Percentiles rank a stretch among this genome's conserved stretches.
These are phyloP conservation scores for Idaea biselata DNA, from an alignment of 2,888 invertebrate genomes.

Conservation along the genomic window DNA sequence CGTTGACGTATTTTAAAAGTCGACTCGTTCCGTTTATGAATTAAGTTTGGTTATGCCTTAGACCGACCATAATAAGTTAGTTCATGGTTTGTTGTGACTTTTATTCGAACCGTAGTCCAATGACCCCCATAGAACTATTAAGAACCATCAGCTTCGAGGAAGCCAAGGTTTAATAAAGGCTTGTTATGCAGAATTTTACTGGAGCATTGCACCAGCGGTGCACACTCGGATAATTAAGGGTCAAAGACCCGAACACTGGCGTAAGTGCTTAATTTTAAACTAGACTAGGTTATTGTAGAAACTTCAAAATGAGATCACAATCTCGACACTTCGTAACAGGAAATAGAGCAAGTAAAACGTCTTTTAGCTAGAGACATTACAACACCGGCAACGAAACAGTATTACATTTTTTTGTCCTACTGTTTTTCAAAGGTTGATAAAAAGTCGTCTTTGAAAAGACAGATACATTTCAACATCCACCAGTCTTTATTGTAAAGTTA, in stretches of 20 bases:
- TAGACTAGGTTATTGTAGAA: conserved; percentile 12
- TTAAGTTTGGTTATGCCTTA: no score
- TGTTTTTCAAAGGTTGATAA: not conserved
- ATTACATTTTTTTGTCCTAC: not conserved
- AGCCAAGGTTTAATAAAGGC: conserved; percentile 69
- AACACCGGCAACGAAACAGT: not conserved
- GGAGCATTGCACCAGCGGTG: conserved; percentile 74
- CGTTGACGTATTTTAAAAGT: no score
- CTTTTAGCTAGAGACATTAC: not conserved
- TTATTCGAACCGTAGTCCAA: conserved; percentile 15
- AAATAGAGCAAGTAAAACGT: not conserved
- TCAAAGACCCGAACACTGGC: conserved; percentile 62
- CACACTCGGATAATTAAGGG: conserved; percentile 72
- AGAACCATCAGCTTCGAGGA: conserved; percentile 44
- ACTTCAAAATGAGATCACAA: not conserved
- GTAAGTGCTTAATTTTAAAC: conserved; percentile 60
- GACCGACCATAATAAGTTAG: conserved; percentile 34
- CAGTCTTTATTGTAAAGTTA: not conserved
- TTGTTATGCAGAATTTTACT: conserved; percentile 77
- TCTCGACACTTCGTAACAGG: conserved; percentile 3
- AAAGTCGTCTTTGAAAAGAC: not conserved
- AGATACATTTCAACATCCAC: not conserved
- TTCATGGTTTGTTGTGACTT: conserved; percentile 9
- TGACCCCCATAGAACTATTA: conserved; percentile 41
- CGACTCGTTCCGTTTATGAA: no score